These are phyloP conservation scores for Idaea biselata DNA, from an alignment of 2,888 invertebrate species.

Conservation along the genomic window DNA sequence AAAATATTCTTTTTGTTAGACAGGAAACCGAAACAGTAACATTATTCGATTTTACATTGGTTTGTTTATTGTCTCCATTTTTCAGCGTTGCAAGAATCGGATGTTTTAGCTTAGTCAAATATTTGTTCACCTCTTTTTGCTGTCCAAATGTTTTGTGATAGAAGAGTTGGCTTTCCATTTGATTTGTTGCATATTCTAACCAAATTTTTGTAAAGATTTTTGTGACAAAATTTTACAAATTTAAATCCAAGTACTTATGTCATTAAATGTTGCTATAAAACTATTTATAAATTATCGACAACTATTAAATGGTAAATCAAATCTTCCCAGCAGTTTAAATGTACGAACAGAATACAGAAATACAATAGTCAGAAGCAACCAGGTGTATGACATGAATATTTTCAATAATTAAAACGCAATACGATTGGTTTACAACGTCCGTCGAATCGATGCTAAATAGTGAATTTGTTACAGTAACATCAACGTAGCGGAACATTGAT, in stretches of 20 bases:
- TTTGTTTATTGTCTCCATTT: slow-evolving; percentile 19
- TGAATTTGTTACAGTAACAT: slow-evolving; percentile 47
- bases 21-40: not conserved
- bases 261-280: no score
- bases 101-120: not conserved
- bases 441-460: slow-evolving; percentile 40
- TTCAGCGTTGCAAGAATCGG: slow-evolving; percentile 6
- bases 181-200: not conserved
- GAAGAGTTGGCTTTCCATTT: slow-evolving; percentile 6
- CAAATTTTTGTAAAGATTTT: no score
- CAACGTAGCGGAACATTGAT: slow-evolving; percentile 34
- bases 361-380: slow-evolving; percentile 39
- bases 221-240: no score
- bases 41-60: slow-evolving; percentile 17
- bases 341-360: slow-evolving; percentile 11
- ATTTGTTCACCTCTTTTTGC: not conserved
- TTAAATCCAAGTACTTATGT: no score
- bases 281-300: no score
- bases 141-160: not conserved
- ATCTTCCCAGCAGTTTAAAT: not conserved
- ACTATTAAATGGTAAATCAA: not conserved
- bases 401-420: slow-evolving; percentile 26
- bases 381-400: slow-evolving; percentile 42
- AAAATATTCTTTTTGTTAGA: not conserved
- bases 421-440: slow-evolving; percentile 28